phyloP scores from a whole-genome alignment of 2,888 invertebrate genomes.

The Mesoligia furuncula region DNA sequence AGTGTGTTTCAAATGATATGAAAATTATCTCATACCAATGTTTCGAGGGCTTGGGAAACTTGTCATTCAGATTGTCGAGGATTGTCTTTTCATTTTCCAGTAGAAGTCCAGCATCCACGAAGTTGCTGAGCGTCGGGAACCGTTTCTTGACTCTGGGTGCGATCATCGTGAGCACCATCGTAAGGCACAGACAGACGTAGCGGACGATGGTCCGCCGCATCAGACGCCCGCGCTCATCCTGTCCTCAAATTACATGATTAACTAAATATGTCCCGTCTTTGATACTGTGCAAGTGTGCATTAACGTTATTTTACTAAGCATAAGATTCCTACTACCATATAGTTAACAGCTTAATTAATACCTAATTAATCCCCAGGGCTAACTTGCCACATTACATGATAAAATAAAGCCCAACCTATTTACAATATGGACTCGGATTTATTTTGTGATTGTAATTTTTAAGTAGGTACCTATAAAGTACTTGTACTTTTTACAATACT shows the following conservation, averaged over 20 bases:
- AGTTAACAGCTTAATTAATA: neutral
- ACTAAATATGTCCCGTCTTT: slow-evolving; percentile 53
- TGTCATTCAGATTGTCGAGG: slow-evolving; percentile 94
- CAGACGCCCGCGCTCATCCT: slow-evolving; percentile 95
- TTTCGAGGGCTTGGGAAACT: slow-evolving; percentile 96
- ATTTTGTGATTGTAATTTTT: neutral
- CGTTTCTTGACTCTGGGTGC: slow-evolving; percentile 97
- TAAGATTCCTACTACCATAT: neutral
- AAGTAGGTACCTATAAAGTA: neutral
- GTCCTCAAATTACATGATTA: slow-evolving; percentile 68
- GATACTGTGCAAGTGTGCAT: slow-evolving; percentile 6
- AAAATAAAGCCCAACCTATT: neutral
- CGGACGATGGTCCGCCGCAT: slow-evolving; percentile 96
- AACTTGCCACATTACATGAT: neutral
- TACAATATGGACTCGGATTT: neutral
- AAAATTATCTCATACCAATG: slow-evolving; percentile 92
- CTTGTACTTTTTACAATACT: neutral
- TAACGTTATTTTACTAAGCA: slow-evolving; percentile 11
- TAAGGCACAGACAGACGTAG: slow-evolving; percentile 96
- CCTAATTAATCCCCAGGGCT: neutral
- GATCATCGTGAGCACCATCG: slow-evolving; percentile 96
- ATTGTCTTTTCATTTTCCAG: slow-evolving; percentile 95
- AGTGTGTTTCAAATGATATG: neutral
- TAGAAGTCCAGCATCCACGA: slow-evolving; percentile 95
- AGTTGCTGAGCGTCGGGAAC: slow-evolving; percentile 95